Percentiles rank a stretch among this genome's conserved stretches.
These are phyloP conservation scores for Gnathonemus longibarbis DNA, from an alignment of 2,113 vertebrate species.

Conservation along the genomic window DNA sequence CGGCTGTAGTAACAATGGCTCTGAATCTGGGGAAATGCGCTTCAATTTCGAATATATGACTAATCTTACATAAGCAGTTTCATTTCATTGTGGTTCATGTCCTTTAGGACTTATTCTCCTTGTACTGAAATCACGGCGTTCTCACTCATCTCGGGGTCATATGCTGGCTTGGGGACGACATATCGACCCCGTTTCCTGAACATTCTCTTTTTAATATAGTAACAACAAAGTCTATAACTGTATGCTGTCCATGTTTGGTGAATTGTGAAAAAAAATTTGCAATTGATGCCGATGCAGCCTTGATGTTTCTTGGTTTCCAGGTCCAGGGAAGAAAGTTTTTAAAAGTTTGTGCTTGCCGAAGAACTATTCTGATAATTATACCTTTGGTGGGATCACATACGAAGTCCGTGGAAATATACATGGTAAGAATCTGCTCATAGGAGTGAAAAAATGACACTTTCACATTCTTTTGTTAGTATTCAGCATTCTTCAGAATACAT, in stretches of 20 bases:
- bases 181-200: background rate
- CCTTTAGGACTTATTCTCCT: background rate
- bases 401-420: conserved; percentile 75
- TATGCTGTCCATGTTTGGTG: background rate
- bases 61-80: background rate
- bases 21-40: background rate
- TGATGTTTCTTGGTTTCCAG: conserved; percentile 32
- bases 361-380: conserved; percentile 75
- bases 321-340: conserved; percentile 50
- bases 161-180: background rate
- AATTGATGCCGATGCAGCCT: background rate
- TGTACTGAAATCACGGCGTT: background rate
- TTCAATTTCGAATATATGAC: background rate
- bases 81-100: background rate
- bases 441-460: background rate
- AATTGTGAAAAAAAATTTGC: background rate
- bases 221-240: background rate
- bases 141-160: background rate
- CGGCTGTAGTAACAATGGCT: background rate
- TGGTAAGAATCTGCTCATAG: conserved; percentile 54
- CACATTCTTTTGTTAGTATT: no score
- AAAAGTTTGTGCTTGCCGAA: conserved; percentile 82
- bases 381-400: conserved; percentile 80
- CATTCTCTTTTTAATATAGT: background rate
- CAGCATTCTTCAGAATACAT: no score